Percentiles rank a stretch among this genome's conserved stretches.
phyloP scores from a whole-genome alignment of 2,113 vertebrate species.

The Leptosomus discolor region DNA sequence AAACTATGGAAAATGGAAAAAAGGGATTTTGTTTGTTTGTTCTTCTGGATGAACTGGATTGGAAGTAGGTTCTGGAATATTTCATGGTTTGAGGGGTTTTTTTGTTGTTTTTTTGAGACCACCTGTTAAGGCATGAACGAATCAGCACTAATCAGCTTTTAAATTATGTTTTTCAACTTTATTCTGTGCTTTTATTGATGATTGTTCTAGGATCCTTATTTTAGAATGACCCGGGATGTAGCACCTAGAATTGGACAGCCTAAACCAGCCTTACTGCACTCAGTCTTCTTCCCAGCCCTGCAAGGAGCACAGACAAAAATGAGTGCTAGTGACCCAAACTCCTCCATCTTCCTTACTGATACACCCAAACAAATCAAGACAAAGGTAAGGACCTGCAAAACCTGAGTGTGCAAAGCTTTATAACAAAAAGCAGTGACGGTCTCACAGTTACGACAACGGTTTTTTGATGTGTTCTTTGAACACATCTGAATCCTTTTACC shows the following conservation, averaged over 20 bases:
- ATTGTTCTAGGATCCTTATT: constrained; percentile 89
- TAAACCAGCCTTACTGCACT: constrained; percentile 94
- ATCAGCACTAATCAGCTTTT: background rate
- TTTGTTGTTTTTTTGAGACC: background rate
- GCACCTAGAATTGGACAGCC: constrained; percentile 89
- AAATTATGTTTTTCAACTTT: background rate
- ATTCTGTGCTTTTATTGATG: background rate
- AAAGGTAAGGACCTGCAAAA: constrained; percentile 79
- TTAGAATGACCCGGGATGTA: constrained; percentile 96
- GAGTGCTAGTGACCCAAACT: constrained; percentile 95
- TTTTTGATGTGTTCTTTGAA: background rate
- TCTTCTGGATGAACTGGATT: background rate
- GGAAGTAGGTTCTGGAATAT: background rate
- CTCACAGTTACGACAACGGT: background rate
- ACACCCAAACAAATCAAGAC: constrained; percentile 95
- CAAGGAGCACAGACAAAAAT: constrained; percentile 98
- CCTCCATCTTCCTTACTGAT: constrained; percentile 96
- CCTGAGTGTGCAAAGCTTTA: background rate
- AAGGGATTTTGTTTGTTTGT: background rate
- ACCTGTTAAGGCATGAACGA: background rate
- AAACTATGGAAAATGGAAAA: background rate
- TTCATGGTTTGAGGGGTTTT: background rate
- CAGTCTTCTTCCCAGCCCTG: constrained; percentile 94
- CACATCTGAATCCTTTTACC: background rate
- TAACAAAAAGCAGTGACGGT: background rate